Conservation (phyloP, 2,888 invertebrate species). For the Netelia inedita region DNA sequence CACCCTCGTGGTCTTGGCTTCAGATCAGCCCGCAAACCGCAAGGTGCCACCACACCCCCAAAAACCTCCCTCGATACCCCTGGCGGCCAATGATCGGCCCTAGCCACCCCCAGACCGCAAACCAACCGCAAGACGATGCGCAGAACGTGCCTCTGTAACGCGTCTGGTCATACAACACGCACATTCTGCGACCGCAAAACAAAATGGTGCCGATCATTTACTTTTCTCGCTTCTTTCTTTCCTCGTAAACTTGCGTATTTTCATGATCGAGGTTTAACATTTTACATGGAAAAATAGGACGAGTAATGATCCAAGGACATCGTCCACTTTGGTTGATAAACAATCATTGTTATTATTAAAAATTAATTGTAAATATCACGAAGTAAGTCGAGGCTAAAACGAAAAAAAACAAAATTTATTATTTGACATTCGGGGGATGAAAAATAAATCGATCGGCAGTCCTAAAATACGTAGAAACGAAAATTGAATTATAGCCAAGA, state of each 20-base stretch:
- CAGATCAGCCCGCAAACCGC: conserved; percentile 83
- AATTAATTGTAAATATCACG: not conserved
- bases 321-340: not conserved
- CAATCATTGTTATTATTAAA: not conserved
- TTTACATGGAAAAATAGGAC: not conserved
- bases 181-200: conserved; percentile 83
- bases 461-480: no score
- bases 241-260: not conserved
- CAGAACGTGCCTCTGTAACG: conserved; percentile 79
- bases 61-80: conserved; percentile 83
- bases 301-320: not conserved
- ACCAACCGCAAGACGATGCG: conserved; percentile 85
- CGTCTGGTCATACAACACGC: conserved; percentile 75
- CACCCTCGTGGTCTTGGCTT: conserved; percentile 68
- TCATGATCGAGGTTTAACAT: conserved; percentile 3
- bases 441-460: no score
- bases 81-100: conserved; percentile 85
- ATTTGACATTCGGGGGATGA: no score
- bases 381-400: not conserved
- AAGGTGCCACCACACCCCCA: conserved; percentile 85
- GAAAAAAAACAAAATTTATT: not conserved
- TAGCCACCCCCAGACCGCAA: conserved; percentile 84
- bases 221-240: conserved; percentile 5
- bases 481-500: no score
- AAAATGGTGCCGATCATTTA: conserved; percentile 81